Percentiles rank a stretch among this genome's conserved stretches.
phyloP scores from a whole-genome alignment of 1,140 invertebrate species.

The Zaprionus inermis region DNA sequence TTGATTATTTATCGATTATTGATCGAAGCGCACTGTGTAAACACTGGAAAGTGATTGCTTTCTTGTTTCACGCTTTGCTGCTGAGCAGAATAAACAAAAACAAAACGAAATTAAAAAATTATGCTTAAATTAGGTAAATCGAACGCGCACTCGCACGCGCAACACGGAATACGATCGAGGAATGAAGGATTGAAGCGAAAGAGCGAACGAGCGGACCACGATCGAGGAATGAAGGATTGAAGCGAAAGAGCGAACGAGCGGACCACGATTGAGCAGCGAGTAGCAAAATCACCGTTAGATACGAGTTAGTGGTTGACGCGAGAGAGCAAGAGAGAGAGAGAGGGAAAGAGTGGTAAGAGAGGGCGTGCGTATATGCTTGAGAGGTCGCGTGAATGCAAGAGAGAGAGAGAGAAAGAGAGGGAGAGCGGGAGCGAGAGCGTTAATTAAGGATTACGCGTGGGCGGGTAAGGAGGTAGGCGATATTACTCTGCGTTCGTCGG shows the following conservation, averaged over 20 bases:
- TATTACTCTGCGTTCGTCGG: constrained; percentile 22
- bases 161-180: constrained; percentile 22
- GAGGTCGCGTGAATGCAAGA: not conserved
- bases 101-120: constrained; percentile 43
- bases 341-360: not conserved
- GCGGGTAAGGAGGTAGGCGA: not conserved
- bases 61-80: constrained; percentile 26
- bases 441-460: constrained; percentile 16
- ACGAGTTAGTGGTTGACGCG: too few species aligned
- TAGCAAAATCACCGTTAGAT: too few species aligned
- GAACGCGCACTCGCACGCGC: constrained; percentile 22
- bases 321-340: not conserved
- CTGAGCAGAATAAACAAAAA: constrained; percentile 50
- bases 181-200: not conserved
- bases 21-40: constrained; percentile 20
- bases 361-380: not conserved
- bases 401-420: constrained; percentile 11
- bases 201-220: not conserved
- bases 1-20: constrained; percentile 33
- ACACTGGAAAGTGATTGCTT: constrained; percentile 35
- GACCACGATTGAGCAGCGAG: too few species aligned
- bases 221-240: not conserved
- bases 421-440: constrained; percentile 13
- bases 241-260: too few species aligned
- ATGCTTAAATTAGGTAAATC: constrained; percentile 52